phyloP scores from a whole-genome alignment of 1,140 invertebrate genomes.

The Mylabris phalerata region DNA sequence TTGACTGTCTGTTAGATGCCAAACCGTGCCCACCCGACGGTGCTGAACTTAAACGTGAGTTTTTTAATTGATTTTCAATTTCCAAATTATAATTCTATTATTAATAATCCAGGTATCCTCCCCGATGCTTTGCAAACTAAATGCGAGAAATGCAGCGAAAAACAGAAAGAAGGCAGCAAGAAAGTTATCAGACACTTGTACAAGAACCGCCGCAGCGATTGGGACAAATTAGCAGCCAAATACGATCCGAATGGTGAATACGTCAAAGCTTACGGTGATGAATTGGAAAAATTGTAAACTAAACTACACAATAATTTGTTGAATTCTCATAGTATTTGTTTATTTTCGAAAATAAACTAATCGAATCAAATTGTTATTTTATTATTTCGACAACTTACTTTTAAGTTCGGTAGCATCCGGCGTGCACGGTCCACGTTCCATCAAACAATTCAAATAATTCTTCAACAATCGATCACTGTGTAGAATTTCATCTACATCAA shows the following conservation, averaged over 20 bases:
- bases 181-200: slow-evolving; percentile 53
- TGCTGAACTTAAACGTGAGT: slow-evolving; percentile 48
- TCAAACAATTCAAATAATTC: slow-evolving; percentile 58
- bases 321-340: too few relatives aligned
- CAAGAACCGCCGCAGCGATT: slow-evolving; percentile 43
- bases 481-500: slow-evolving; percentile 60
- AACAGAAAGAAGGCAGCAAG: slow-evolving; percentile 53
- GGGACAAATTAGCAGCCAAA: slow-evolving; percentile 47
- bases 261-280: slow-evolving; percentile 25
- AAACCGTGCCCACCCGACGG: slow-evolving; percentile 48
- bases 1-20: slow-evolving; percentile 47
- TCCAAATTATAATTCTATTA: background rate
- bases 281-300: slow-evolving; percentile 8
- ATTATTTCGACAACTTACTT: slow-evolving; percentile 44
- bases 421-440: slow-evolving; percentile 58
- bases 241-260: slow-evolving; percentile 49
- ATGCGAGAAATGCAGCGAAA: slow-evolving; percentile 57
- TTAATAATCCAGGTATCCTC: background rate
- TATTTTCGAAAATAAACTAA: too few relatives aligned
- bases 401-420: slow-evolving; percentile 60
- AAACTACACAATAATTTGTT: background rate
- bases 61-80: background rate
- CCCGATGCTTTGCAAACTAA: slow-evolving; percentile 58
- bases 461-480: slow-evolving; percentile 54
- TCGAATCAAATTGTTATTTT: too few relatives aligned